Base-by-base conservation (phyloP, 2,888 invertebrate genomes). In the Lissonota sp. region DNA sequence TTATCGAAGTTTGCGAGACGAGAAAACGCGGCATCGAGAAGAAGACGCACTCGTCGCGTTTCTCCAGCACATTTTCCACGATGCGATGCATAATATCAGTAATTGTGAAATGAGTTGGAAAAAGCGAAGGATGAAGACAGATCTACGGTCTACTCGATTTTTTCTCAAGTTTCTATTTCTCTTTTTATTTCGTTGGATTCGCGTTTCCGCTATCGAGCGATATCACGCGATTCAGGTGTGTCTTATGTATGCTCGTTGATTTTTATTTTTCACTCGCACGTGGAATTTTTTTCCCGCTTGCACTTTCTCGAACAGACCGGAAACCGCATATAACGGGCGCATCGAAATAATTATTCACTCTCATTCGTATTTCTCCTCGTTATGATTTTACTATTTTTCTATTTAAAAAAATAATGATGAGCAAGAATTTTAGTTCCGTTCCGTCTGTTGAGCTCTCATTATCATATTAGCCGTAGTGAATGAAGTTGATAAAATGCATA, bases 221-320 rank as follows among this genome's bases (percentile, higher is more conserved):
- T 53, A 53, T 53, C 49, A 6, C 12, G 12, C 14, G 14, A 6
- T 14, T 7, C 7, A 49, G 12, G 14, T 6, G 53, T 53, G 44
- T 8, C 10, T 44, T 44, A 53, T 14, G n/a, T 44, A 53, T 26
- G 26, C 26, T 26, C 26, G 26, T 26, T 26, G 26, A 26, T 2
- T 26, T 26, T 26, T 26, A 26, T 26, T 26, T 26, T 26, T 3
- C 26, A 58, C 26, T 1, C 16, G 58, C 58, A 12, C 58, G 49
- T 57, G n/a, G 26, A 37, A n/a, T 64, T 40, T 37, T 69, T 69
- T 69, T 69, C 12, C 69, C 10, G 69, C 57, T 69, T 57, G 57
- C 55, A 69, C 69, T 69, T 69, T 69, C 57, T 46, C 57, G 37
- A 26, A 14, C 66, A 12, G n/a, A 69, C 53, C 44, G 69, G 57